These are phyloP conservation scores for Ameiurus melas DNA, from an alignment of 2,113 vertebrate genomes.

Conservation along the genomic window DNA sequence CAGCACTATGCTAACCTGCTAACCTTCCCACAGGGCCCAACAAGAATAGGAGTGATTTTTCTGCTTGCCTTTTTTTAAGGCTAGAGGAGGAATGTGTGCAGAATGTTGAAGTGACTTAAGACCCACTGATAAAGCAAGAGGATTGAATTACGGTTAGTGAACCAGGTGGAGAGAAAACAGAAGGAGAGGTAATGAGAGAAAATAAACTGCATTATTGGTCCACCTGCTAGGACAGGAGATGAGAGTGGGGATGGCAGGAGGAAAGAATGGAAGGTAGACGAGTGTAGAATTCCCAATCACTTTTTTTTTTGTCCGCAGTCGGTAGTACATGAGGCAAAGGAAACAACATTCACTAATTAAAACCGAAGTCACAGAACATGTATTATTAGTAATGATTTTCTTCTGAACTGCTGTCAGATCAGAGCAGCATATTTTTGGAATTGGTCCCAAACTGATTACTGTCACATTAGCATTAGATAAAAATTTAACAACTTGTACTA, in stretches of 20 bases:
- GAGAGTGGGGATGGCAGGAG: conserved; percentile 7
- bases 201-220: conserved; percentile 58
- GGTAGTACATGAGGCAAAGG: not conserved
- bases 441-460: conserved; percentile 18
- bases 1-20: conserved; percentile 30
- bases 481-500: conserved; percentile 6
- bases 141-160: conserved; percentile 52
- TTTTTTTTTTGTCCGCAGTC: not conserved
- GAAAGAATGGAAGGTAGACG: conserved; percentile 10
- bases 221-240: conserved; percentile 52
- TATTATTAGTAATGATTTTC: not conserved
- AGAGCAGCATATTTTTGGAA: not conserved
- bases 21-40: conserved; percentile 41
- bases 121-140: conserved; percentile 24
- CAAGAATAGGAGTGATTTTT: conserved; percentile 28
- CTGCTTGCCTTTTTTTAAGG: conserved; percentile 20
- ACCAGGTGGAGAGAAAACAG: conserved; percentile 52
- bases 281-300: conserved; percentile 10
- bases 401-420: not conserved
- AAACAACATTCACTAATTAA: conserved; percentile 12
- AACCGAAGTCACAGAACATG: not conserved
- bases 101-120: conserved; percentile 46
- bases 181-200: conserved; percentile 61
- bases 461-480: conserved; percentile 24
- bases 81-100: conserved; percentile 31